Conservation (phyloP, 1,140 invertebrate species). For the Ctenoplectra terminalis region DNA sequence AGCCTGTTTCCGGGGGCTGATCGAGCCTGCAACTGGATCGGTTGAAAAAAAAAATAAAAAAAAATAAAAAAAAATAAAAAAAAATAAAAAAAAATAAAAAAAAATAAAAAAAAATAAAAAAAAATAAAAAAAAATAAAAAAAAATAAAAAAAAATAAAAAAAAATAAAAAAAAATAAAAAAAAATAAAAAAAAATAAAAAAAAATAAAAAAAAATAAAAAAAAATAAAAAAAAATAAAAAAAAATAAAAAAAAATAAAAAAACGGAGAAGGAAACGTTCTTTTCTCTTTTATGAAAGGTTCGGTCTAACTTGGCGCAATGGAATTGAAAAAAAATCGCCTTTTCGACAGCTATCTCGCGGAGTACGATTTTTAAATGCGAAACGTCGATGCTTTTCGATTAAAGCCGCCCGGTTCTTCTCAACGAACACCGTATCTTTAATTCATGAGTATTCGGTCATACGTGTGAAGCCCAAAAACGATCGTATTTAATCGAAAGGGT, state of each 20-base stretch:
- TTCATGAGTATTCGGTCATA: background rate
- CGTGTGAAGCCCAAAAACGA: background rate
- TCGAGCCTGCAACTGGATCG: background rate
- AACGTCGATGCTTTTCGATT: background rate
- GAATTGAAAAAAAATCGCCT: background rate
- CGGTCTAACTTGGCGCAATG: background rate
- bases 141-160: no score
- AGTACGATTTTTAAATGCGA: background rate
- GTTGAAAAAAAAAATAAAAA: no score
- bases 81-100: no score
- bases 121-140: no score
- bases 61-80: no score
- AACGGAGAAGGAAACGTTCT: background rate
- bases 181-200: no score
- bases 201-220: no score
- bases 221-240: background rate
- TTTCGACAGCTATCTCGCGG: background rate
- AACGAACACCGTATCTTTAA: conserved; percentile 1
- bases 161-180: no score
- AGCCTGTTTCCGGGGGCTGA: conserved; percentile 2
- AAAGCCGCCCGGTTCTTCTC: background rate
- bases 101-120: no score
- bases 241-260: background rate
- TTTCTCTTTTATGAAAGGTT: background rate
- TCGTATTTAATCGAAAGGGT: background rate